Evolutionary conservation across 2,797 vertebrate genomes (phyloP).

Genomic region (Hyperoplus lanceolatus): DNA sequence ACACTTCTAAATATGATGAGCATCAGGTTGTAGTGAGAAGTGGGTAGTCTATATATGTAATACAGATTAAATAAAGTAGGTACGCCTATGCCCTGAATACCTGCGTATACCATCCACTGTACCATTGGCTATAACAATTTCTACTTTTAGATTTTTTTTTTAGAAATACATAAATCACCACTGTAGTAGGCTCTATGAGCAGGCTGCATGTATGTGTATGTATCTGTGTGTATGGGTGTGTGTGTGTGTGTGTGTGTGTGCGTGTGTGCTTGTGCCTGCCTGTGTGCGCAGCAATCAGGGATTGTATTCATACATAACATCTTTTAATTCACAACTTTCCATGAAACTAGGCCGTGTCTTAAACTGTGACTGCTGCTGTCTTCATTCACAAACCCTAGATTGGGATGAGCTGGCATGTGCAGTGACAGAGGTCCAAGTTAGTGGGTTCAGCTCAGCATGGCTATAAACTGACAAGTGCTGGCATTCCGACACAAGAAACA

Average conservation of each 20-base stretch:
- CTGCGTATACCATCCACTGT: too few species aligned
- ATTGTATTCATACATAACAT: not conserved
- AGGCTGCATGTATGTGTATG: too few species aligned
- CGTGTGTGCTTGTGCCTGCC: not conserved
- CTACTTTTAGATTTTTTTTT: too few species aligned
- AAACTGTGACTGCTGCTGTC: conserved; percentile 26
- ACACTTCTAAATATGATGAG: too few species aligned
- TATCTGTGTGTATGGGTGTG: not conserved
- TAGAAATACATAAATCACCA: too few species aligned
- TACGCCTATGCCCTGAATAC: too few species aligned
- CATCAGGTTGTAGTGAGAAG: too few species aligned
- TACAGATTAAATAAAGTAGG: too few species aligned
- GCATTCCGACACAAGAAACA: conserved; percentile 7
- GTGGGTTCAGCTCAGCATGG: conserved; percentile 22
- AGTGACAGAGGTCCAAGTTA: conserved; percentile 33
- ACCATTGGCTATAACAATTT: too few species aligned
- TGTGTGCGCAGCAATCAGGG: not conserved
- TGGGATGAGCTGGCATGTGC: conserved; percentile 42
- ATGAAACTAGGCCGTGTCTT: conserved; percentile 9
- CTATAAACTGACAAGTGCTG: conserved; percentile 55
- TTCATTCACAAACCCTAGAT: conserved; percentile 11
- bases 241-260: not conserved
- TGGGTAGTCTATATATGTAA: too few species aligned
- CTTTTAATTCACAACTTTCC: conserved; percentile 4
- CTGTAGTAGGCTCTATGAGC: too few species aligned